A percentile compares a stretch with the other conserved stretches of the same genome.
Evolutionary conservation across 2,113 vertebrate species (phyloP).

Genomic region (Sylvia atricapilla): DNA sequence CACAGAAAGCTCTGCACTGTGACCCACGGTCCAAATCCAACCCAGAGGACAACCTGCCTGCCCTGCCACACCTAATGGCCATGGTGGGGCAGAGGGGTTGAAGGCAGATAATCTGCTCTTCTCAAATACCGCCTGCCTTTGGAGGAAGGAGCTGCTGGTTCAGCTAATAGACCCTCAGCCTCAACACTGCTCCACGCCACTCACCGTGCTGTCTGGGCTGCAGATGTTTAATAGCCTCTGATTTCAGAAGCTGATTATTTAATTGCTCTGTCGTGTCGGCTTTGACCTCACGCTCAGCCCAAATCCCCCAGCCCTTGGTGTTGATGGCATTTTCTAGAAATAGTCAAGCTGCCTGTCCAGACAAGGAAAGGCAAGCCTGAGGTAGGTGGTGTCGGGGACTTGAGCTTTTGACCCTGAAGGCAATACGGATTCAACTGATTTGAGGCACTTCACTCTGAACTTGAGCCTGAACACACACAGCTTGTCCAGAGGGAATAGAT

Average conservation of each 20-base stretch:
- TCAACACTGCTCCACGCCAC: background rate
- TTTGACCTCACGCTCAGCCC: background rate
- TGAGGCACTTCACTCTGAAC: background rate
- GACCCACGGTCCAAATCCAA: background rate
- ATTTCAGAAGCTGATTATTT: slow-evolving; percentile 31
- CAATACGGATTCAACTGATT: background rate
- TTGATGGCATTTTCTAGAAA: background rate
- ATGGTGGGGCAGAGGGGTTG: accelerated
- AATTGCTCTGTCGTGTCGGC: background rate
- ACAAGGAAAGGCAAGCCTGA: accelerated
- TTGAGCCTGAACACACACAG: background rate
- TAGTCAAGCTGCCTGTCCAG: background rate
- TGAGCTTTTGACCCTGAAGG: background rate
- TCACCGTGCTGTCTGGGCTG: background rate
- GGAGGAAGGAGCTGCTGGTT: background rate
- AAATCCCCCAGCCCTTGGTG: background rate
- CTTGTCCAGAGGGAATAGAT: background rate
- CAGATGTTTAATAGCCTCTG: background rate
- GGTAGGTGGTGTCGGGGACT: background rate
- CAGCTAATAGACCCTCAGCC: background rate
- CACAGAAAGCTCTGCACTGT: background rate
- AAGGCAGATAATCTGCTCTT: background rate
- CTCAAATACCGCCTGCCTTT: background rate
- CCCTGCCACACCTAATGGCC: background rate
- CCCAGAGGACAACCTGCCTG: background rate